These are phyloP conservation scores for Ostrea denselamellosa DNA, from an alignment of 1,140 invertebrate species.

Conservation along the genomic window DNA sequence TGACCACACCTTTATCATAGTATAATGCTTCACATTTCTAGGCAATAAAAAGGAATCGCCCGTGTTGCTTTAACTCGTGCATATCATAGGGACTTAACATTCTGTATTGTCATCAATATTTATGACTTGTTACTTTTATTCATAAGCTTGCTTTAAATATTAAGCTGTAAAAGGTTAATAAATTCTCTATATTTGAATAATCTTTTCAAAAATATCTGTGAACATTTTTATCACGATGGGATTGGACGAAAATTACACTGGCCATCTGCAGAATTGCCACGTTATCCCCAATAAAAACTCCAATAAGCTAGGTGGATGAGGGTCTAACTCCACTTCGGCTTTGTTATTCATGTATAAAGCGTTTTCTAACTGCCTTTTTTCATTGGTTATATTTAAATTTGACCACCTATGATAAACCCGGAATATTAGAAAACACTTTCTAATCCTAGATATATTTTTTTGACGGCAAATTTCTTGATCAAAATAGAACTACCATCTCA, in stretches of 20 bases:
- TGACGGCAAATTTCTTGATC: neutral
- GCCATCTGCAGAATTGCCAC: constrained; percentile 30
- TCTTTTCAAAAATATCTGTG: constrained; percentile 26
- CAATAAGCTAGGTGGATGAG: constrained; percentile 18
- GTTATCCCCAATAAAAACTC: constrained; percentile 11
- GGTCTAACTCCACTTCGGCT: neutral
- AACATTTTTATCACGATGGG: constrained; percentile 7
- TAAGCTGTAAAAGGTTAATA: constrained; percentile 33
- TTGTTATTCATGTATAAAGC: constrained; percentile 29
- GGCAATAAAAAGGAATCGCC: too few species aligned
- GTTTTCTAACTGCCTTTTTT: neutral
- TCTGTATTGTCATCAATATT: constrained; percentile 5
- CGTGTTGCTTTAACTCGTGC: too few species aligned
- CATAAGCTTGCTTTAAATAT: constrained; percentile 17
- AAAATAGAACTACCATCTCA: too few species aligned
- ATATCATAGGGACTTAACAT: too few species aligned
- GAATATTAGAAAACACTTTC: constrained; percentile 18
- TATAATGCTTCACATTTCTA: too few species aligned
- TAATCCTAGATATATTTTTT: neutral
- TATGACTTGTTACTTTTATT: constrained; percentile 27
- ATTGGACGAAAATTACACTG: constrained; percentile 23
- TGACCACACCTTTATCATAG: too few species aligned
- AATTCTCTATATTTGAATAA: constrained; percentile 24
- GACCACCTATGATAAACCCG: constrained; percentile 19
- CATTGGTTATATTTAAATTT: constrained; percentile 40